Conservation (phyloP, 2,888 invertebrate genomes). For the Synergus laeviventris region DNA sequence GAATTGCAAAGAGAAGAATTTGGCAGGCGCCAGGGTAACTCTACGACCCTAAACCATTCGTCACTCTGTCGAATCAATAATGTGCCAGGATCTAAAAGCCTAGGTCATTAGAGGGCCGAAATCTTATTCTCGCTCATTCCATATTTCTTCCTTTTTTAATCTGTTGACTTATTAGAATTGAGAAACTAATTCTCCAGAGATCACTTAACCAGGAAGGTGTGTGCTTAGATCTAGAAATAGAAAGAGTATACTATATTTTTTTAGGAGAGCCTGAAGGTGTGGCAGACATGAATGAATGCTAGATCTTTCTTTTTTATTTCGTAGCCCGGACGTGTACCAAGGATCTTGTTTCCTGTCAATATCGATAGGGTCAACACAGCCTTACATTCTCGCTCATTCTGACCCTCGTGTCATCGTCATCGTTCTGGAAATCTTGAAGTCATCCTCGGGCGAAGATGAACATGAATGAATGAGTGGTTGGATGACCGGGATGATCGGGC, state of each 20-base stretch:
- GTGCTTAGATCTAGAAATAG: no score
- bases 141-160: background rate
- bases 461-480: constrained; percentile 64
- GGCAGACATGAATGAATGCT: constrained; percentile 9
- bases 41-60: background rate
- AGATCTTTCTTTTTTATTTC: background rate
- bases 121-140: background rate
- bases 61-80: background rate
- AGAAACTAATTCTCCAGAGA: background rate
- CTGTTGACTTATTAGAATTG: background rate
- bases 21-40: background rate
- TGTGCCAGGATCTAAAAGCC: background rate
- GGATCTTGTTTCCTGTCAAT: constrained; percentile 35
- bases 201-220: background rate
- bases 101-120: background rate
- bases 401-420: constrained; percentile 47
- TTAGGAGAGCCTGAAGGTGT: background rate
- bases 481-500: constrained; percentile 47
- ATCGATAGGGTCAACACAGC: constrained; percentile 9
- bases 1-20: background rate
- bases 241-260: background rate
- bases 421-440: constrained; percentile 56
- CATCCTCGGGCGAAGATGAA: constrained; percentile 58
- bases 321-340: background rate
- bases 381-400: constrained; percentile 1